Conservation (phyloP, 2,888 invertebrate species). For the Tholera decimalis region DNA sequence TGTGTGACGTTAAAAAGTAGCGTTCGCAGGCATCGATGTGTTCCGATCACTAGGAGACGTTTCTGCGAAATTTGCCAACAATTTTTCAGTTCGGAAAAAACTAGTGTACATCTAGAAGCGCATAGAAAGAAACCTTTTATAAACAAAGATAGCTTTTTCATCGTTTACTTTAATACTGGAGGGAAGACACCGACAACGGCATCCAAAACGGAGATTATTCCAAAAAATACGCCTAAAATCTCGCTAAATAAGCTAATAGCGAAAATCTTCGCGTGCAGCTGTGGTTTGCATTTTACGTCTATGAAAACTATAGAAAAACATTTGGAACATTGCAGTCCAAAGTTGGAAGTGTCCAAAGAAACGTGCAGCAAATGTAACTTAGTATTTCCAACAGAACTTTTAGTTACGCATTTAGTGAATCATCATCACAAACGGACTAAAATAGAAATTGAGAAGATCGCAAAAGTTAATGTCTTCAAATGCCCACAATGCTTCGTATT, state of each 20-base stretch:
- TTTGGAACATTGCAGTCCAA: conserved; percentile 50
- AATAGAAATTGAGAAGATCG: conserved; percentile 30
- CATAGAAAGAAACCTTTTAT: conserved; percentile 56
- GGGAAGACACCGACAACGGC: conserved; percentile 3
- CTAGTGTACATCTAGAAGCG: conserved; percentile 41
- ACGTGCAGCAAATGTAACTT: conserved; percentile 73
- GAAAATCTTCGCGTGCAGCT: conserved; percentile 69
- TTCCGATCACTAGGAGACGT: fast-evolving
- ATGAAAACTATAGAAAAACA: conserved; percentile 66
- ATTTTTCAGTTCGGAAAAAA: conserved; percentile 11
- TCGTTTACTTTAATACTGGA: conserved; percentile 60
- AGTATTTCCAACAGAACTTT: conserved; percentile 67
- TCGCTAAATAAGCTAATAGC: conserved; percentile 10
- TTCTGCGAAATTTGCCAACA: conserved; percentile 56
- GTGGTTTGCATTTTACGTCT: conserved; percentile 72
- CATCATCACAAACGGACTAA: conserved; percentile 68
- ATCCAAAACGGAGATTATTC: background rate
- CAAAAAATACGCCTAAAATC: background rate
- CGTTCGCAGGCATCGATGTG: conserved; percentile 30
- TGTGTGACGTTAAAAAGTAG: conserved; percentile 39
- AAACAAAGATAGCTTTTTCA: conserved; percentile 38
- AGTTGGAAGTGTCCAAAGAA: conserved; percentile 60
- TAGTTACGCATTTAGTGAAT: conserved; percentile 71
- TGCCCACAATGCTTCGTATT: conserved; percentile 25
- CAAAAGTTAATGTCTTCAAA: background rate